Evolutionary conservation across 2,888 invertebrate genomes (phyloP).

Genomic region (Calameuta pallipes): DNA sequence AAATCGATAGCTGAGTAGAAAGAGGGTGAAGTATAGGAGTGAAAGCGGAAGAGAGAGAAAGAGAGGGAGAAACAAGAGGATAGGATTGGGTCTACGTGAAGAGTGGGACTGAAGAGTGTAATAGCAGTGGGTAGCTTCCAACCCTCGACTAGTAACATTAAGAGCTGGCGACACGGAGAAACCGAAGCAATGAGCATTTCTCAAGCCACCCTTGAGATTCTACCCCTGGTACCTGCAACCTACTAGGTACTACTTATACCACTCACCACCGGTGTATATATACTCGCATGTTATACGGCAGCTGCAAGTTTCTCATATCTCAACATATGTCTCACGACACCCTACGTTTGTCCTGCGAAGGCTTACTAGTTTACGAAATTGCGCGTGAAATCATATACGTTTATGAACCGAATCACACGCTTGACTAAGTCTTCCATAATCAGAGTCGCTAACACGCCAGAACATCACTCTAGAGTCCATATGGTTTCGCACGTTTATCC

Average conservation of each 20-base stretch:
- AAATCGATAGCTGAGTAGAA: not conserved
- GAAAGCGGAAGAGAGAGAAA: conserved; percentile 9
- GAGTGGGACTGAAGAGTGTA: no score
- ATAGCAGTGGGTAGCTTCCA: no score
- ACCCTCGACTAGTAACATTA: no score
- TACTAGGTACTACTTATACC: not conserved
- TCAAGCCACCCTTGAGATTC: not conserved
- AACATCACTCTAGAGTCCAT: no score
- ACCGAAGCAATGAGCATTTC: conserved; percentile 6
- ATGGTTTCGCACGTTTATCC: no score
- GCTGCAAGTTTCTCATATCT: no score
- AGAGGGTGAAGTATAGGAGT: not conserved
- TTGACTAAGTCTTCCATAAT: conserved; percentile 15
- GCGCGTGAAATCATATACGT: conserved; percentile 51
- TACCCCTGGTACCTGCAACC: not conserved
- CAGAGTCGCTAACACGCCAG: no score
- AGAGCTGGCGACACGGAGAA: not conserved
- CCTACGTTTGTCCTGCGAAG: conserved; percentile 4
- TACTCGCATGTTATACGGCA: no score
- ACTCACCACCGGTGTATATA: not conserved
- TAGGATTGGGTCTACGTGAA: no score
- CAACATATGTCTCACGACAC: no score
- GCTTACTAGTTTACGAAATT: conserved; percentile 54
- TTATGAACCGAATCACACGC: conserved; percentile 51
- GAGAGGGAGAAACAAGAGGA: conserved; percentile 4